Evolutionary conservation across 1,140 invertebrate species (phyloP), one percentile per base, ranked within the genome.

Genomic region (Andrena cerasifolii): DNA sequence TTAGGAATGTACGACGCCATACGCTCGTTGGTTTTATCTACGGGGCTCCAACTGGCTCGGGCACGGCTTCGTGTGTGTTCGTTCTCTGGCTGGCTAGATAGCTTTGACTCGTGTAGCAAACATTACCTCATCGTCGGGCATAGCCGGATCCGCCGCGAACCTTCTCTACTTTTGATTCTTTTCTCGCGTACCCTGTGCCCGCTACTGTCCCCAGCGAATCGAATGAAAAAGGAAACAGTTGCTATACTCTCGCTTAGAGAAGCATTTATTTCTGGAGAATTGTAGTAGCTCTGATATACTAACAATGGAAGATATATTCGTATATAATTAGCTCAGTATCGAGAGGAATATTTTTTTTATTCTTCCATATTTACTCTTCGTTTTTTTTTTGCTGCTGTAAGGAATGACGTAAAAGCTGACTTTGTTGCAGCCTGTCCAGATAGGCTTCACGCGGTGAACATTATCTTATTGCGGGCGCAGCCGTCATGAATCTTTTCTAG

Each of bases 121-220:
- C 71, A 82, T 86, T 86, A 86, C 84, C 84, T 86, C 85, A 86
- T 86, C 85, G 81, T 78, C 84, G 36, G 68, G 59, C 78, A 82
- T 79, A 86, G 84, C 84, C 79, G 80, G 84, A 86, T 86, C 84
- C 80, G 78, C 75, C 83, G 59, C 72, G 66, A 85, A 85, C 84
- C 84, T 85, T 84, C 75, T 84, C 83, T 72, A 85, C 83, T 85
- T 85, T 56, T 81, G 62, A 78, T 82, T 83, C 77, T 83, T 59
- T 40, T 56, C 53, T 36, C 54, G 24, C 28, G 28, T 78, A 18
- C 47, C 16, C 40, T 24, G 14, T 31, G 33, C 18, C 47, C 40
- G 16, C 51, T 40, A 40, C 12, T 58, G 16, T 1, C 47, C 28
- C 12, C 24, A 28, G n/a, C 6, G n/a, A 47, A 18, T 26, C 10